Base-by-base conservation (phyloP, 1,140 invertebrate species). In the Nasonia giraulti region DNA sequence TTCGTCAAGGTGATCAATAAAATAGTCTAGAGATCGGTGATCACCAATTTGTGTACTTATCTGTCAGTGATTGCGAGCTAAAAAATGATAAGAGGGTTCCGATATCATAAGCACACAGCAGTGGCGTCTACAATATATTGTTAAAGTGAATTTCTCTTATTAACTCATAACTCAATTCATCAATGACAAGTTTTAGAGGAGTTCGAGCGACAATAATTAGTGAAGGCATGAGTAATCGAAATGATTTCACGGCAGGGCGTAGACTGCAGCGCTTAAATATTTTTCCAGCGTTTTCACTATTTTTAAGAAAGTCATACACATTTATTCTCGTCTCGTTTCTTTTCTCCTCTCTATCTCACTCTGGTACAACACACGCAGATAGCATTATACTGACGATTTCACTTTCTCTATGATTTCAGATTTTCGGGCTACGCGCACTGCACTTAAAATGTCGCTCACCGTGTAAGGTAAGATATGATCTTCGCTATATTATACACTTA, bases 401-500 rank as follows among this genome's bases (percentile, higher is more conserved):
- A n/a, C 14, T 81, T 84, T 62, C 20, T 85, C 1, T 87, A 87
- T 69, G 87, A 86, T 90, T 91, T 37, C 90, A 92, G 91, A 92
- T 92, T 91, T 89, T 91, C 87, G 88, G 85, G 76, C 84, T 87
- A 90, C 87, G 88, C 47, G 84, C 87, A 80, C 84, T 88, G 77
- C 87, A 85, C 74, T 86, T 90, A 73, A 89, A 88, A 92, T 92
- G 91, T 85, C 88, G 87, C 73, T 89, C 86, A 78, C 87, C 87
- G 55, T 88, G 50, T 91, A 90, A 90, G 90, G 91, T 91, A 86
- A 90, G 81, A 78, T 71, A 73, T 14, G 44, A 78, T 76, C n/a
- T 69, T 6, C 40, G 12, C 33, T 47, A 31, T 71, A 37, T 44
- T 62, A 27, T 55, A 6, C n/a, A 17, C 10, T 31, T 73, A 33